These are phyloP conservation scores for Anoura caudifer DNA, from an alignment of 2,113 vertebrate species.

Conservation along the genomic window DNA sequence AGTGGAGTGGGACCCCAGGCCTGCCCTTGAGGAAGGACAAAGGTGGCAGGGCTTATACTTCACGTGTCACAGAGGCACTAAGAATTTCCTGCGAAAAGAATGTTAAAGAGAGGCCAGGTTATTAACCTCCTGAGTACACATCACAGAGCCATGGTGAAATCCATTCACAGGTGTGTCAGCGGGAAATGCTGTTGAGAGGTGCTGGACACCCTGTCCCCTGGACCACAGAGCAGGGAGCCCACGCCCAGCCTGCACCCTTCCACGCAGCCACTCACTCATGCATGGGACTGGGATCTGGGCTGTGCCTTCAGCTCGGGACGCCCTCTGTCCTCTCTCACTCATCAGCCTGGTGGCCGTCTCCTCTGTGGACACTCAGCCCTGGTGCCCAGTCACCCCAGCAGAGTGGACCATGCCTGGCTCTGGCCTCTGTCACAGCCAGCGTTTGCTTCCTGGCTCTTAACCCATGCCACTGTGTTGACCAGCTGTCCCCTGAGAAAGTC, in stretches of 20 bases:
- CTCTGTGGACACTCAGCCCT: background rate
- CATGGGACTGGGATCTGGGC: background rate
- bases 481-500: background rate
- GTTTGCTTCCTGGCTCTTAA: background rate
- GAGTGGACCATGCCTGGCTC: background rate
- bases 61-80: background rate
- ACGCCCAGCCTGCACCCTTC: background rate
- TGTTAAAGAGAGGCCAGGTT: background rate
- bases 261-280: fast-evolving
- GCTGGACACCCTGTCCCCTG: background rate
- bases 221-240: background rate
- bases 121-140: background rate
- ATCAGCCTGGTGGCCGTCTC: background rate
- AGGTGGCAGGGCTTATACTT: background rate
- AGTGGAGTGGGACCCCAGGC: background rate
- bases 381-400: background rate
- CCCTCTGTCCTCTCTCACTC: background rate
- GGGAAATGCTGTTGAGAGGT: background rate
- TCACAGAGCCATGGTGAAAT: background rate
- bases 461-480: background rate
- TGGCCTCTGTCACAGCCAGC: background rate
- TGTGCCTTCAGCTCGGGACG: background rate
- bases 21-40: background rate
- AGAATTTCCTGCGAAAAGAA: background rate
- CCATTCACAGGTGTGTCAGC: too few species aligned